phyloP scores from a whole-genome alignment of 2,797 vertebrate genomes.

The Sebastes melanostomus region DNA sequence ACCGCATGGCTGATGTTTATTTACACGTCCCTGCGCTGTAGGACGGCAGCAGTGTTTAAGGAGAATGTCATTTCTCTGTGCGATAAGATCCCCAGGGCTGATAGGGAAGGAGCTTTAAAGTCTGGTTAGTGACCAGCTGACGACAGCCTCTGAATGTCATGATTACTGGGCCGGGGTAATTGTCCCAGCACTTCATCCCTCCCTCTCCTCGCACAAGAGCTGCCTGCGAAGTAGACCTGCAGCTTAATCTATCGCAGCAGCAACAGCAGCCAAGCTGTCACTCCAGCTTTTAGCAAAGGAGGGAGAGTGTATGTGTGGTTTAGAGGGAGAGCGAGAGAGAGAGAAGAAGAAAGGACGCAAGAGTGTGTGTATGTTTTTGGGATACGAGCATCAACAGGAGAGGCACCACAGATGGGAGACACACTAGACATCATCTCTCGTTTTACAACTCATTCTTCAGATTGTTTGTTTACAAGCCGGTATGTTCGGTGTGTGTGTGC shows the following conservation, averaged over 20 bases:
- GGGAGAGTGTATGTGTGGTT: slow-evolving; percentile 59
- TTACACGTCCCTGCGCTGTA: slow-evolving; percentile 48
- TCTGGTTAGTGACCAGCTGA: slow-evolving; percentile 55
- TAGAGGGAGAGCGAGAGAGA: slow-evolving; percentile 24
- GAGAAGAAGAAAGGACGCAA: slow-evolving; percentile 36
- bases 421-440: slow-evolving; percentile 42
- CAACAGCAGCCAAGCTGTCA: slow-evolving; percentile 74
- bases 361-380: slow-evolving; percentile 53
- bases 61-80: slow-evolving; percentile 48
- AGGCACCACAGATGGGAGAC: slow-evolving; percentile 63
- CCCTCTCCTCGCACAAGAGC: slow-evolving; percentile 62
- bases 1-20: slow-evolving; percentile 56
- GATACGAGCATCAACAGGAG: slow-evolving; percentile 64
- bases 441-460: slow-evolving; percentile 51
- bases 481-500: slow-evolving; percentile 47
- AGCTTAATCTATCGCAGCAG: slow-evolving; percentile 78
- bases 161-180: slow-evolving; percentile 70
- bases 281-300: slow-evolving; percentile 71
- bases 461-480: slow-evolving; percentile 60
- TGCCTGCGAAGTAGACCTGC: slow-evolving; percentile 75
- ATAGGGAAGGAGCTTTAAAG: slow-evolving; percentile 60
- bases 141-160: slow-evolving; percentile 66
- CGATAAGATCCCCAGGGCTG: slow-evolving; percentile 44
- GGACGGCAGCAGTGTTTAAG: slow-evolving; percentile 32
- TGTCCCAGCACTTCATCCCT: slow-evolving; percentile 64